phyloP scores from a whole-genome alignment of 2,797 vertebrate species.

The Gobio occitaniae region DNA sequence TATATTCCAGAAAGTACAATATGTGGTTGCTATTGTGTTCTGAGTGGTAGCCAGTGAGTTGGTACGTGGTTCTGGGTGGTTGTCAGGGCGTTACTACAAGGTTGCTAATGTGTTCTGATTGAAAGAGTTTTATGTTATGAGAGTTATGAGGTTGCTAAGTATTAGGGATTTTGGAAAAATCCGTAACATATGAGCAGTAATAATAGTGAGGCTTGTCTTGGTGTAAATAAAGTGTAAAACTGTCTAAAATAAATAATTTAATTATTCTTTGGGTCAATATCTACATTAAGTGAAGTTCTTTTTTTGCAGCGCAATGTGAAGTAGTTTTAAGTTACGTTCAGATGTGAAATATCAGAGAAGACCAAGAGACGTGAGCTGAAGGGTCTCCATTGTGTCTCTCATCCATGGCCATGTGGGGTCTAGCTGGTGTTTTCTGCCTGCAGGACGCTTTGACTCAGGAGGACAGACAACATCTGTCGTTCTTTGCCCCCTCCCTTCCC shows the following conservation, averaged over 20 bases:
- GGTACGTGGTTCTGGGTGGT: not conserved
- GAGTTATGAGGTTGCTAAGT: not conserved
- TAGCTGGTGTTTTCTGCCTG: constrained; percentile 75
- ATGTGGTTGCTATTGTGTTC: not conserved
- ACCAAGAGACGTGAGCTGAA: constrained; percentile 47
- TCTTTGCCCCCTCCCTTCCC: constrained; percentile 71
- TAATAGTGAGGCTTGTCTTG: not conserved
- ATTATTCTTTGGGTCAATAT: not conserved
- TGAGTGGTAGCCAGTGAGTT: not conserved
- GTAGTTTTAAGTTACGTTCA: constrained; percentile 16
- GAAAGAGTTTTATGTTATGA: not conserved
- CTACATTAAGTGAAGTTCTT: not conserved
- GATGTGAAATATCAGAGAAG: constrained; percentile 35
- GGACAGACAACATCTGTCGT: constrained; percentile 81
- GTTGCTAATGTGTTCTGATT: not conserved
- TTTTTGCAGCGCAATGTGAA: not conserved
- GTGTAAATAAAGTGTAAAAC: not conserved
- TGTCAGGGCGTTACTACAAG: not conserved
- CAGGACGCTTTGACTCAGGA: constrained; percentile 79
- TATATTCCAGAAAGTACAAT: not conserved
- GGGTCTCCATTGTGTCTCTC: constrained; percentile 63
- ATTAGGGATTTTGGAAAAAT: not conserved
- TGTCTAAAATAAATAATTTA: not conserved
- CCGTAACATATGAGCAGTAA: not conserved
- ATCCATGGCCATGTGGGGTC: constrained; percentile 69